These are phyloP conservation scores for Andricus grossulariae DNA, from an alignment of 1,140 invertebrate species.

Conservation along the genomic window DNA sequence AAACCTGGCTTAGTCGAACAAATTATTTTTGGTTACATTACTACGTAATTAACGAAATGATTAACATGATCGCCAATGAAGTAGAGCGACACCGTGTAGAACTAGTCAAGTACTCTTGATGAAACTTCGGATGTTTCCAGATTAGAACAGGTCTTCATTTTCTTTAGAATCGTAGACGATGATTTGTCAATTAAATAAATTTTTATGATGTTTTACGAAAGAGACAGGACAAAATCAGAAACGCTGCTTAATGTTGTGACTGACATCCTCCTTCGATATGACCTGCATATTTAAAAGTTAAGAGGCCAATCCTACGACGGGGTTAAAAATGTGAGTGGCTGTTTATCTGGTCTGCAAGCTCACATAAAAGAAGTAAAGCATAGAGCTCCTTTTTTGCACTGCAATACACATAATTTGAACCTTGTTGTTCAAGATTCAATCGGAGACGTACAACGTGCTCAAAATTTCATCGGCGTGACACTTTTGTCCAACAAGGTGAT, in stretches of 20 bases:
- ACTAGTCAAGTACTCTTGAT: slow-evolving; percentile 30
- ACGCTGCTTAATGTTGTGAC: not conserved
- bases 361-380: too few relatives aligned
- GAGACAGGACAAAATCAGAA: slow-evolving; percentile 33
- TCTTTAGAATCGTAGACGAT: slow-evolving; percentile 14
- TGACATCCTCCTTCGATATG: not conserved
- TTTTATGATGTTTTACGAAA: slow-evolving; percentile 46
- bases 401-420: too few relatives aligned
- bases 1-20: slow-evolving; percentile 31
- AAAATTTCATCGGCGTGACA: too few relatives aligned
- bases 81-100: not conserved
- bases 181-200: slow-evolving; percentile 34
- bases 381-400: too few relatives aligned
- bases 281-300: not conserved
- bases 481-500: too few relatives aligned
- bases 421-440: too few relatives aligned
- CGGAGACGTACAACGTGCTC: too few relatives aligned
- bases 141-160: slow-evolving; percentile 33
- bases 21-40: slow-evolving; percentile 34
- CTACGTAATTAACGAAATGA: not conserved
- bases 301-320: too few relatives aligned
- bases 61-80: too few relatives aligned
- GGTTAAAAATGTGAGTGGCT: too few relatives aligned
- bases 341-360: too few relatives aligned
- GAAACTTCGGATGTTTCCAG: slow-evolving; percentile 34